Evolutionary conservation across 1,140 invertebrate genomes (phyloP), one percentile per base, ranked within the genome.

Genomic region (Steinernema khuongi): DNA sequence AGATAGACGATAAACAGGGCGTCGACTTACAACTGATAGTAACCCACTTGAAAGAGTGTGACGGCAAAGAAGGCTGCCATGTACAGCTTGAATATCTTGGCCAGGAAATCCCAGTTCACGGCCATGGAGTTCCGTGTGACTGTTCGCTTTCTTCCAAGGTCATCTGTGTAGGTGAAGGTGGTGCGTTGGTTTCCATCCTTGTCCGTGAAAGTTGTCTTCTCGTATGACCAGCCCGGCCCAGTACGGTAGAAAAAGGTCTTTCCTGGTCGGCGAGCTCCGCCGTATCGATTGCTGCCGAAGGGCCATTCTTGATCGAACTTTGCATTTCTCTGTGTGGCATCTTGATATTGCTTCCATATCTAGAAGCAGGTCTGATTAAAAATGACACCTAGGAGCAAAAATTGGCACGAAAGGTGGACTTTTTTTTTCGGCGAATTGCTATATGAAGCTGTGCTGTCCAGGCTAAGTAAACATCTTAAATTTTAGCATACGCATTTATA

Each of bases 281-380:
- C 50, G 50, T 60, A 60, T 7, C 50, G 50, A 26, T 60, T 60
- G 19, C 50, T 60, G 14, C 50, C 50, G 19, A 60, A 60, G 26
- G 50, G 50, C 50, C 50, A 60, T 26, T 60, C 50, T 14, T 14
- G 4, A n/a, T 60, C 7, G 50, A n/a, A 60, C 11, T 11, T 14
- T 26, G 7, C 50, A 22, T 60, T 60, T 60, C 50, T 60, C 7
- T 22, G 11, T n/a, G 50, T 22, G 50, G 50, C 7, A 26, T 60
- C 50, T 60, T 60, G 50, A 22, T 60, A 60, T 60, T 60, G 50
- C 50, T 60, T 60, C 50, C 50, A 60, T 7, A 60, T 60, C 50
- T 60, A 26, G 22, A 26, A 26, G 26, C 4, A 7, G 7, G 36
- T n/a, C n/a, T n/a, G n/a, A n/a, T n/a, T n/a, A n/a, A n/a, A n/a